Evolutionary conservation across 2,888 invertebrate genomes (phyloP).

Genomic region (Rotaria macrura): DNA sequence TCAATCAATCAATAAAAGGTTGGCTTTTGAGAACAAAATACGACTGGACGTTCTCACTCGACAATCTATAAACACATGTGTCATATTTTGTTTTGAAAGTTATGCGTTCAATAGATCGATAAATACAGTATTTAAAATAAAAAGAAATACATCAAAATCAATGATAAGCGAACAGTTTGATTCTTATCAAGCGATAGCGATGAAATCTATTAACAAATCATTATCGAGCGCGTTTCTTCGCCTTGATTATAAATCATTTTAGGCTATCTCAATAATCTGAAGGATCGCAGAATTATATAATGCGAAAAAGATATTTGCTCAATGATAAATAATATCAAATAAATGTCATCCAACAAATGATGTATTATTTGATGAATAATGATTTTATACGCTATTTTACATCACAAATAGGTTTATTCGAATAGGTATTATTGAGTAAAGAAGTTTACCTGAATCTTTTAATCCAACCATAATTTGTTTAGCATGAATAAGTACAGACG

Average conservation of each 20-base stretch:
- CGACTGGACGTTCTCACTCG: too few species aligned
- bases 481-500: neutral
- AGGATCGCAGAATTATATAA: neutral
- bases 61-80: too few species aligned
- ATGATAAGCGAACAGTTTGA: neutral
- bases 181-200: neutral
- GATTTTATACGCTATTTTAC: neutral
- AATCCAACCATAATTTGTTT: constrained; percentile 16
- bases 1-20: too few species aligned
- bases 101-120: too few species aligned
- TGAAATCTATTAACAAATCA: neutral
- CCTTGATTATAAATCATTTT: neutral
- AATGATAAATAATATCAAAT: neutral
- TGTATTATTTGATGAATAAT: neutral
- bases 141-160: too few species aligned
- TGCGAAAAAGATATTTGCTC: neutral
- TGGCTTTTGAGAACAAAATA: too few species aligned
- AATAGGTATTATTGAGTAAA: neutral
- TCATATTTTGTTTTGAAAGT: too few species aligned
- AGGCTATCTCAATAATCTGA: neutral
- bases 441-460: neutral
- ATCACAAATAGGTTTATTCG: neutral
- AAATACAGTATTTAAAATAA: too few species aligned
- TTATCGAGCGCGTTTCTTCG: neutral
- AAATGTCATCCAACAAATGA: neutral